Evolutionary conservation across 2,797 vertebrate genomes (phyloP).

Genomic region (Rhabdophis nuchalis): DNA sequence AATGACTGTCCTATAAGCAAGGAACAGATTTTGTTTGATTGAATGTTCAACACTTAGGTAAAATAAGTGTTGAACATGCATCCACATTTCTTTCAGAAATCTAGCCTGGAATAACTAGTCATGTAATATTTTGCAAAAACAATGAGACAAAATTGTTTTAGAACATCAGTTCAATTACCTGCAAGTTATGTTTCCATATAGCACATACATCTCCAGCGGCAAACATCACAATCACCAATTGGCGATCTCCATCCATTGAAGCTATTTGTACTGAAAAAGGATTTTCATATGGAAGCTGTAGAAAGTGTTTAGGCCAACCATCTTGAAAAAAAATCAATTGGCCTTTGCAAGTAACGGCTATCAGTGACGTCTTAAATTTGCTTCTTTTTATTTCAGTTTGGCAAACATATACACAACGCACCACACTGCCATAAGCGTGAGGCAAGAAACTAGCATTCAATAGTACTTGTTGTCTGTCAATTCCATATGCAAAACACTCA

Average conservation of each 20-base stretch:
- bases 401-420: conserved; percentile 72
- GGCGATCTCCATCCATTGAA: conserved; percentile 69
- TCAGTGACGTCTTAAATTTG: conserved; percentile 67
- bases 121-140: background rate
- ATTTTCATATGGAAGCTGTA: conserved; percentile 80
- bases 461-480: conserved; percentile 71
- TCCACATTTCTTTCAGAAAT: background rate
- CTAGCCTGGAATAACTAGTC: background rate
- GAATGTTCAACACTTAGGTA: background rate
- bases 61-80: background rate
- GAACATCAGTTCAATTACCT: conserved; percentile 73
- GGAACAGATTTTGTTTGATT: background rate
- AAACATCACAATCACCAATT: conserved; percentile 78
- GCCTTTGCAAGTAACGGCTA: conserved; percentile 76
- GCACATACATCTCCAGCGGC: conserved; percentile 74
- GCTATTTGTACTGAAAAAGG: conserved; percentile 74
- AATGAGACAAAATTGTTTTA: conserved; percentile 12
- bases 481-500: conserved; percentile 69
- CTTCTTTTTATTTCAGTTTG: conserved; percentile 57
- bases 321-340: conserved; percentile 85
- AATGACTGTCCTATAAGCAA: too few relatives aligned
- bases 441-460: conserved; percentile 75
- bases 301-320: conserved; percentile 76
- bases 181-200: conserved; percentile 80
- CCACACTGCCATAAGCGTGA: conserved; percentile 77